These are phyloP conservation scores for Masnerella sp. DNA, from an alignment of 2,888 invertebrate genomes.

Conservation along the genomic window DNA sequence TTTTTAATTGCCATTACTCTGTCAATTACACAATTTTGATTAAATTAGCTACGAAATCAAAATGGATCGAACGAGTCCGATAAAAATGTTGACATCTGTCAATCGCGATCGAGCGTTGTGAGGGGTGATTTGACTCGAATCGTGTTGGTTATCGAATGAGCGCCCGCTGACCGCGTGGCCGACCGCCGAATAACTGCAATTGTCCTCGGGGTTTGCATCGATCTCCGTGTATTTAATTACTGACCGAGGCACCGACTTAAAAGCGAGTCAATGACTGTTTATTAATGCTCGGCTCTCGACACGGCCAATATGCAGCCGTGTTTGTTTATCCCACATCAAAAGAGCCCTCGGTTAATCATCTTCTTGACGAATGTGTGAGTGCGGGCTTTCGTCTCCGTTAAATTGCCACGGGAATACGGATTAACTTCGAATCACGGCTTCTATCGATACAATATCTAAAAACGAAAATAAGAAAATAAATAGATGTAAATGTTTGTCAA, in stretches of 20 bases:
- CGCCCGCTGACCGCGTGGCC: constrained; percentile 38
- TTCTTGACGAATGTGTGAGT: constrained; percentile 59
- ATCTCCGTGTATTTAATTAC: constrained; percentile 55
- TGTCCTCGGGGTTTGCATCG: constrained; percentile 46
- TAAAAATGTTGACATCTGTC: constrained; percentile 30
- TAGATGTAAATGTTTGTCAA: neutral
- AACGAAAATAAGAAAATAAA: no score
- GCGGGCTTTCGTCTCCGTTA: constrained; percentile 25
- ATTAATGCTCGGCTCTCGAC: constrained; percentile 50
- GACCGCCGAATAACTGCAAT: constrained; percentile 45
- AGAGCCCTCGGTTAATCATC: constrained; percentile 70
- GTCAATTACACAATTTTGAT: constrained; percentile 6
- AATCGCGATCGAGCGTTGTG: constrained; percentile 3
- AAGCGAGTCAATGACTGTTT: constrained; percentile 55
- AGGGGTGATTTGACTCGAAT: constrained; percentile 15
- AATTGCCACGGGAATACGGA: constrained; percentile 30
- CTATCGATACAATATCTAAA: neutral
- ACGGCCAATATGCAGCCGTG: constrained; percentile 66
- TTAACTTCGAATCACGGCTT: constrained; percentile 31
- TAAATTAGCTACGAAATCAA: constrained; percentile 3
- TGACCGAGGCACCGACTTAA: constrained; percentile 55
- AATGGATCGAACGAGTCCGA: neutral
- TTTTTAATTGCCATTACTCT: no score
- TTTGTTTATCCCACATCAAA: constrained; percentile 74
- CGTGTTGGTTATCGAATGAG: constrained; percentile 17